phyloP scores from a whole-genome alignment of 2,113 vertebrate genomes.

The Scytalopus superciliaris region DNA sequence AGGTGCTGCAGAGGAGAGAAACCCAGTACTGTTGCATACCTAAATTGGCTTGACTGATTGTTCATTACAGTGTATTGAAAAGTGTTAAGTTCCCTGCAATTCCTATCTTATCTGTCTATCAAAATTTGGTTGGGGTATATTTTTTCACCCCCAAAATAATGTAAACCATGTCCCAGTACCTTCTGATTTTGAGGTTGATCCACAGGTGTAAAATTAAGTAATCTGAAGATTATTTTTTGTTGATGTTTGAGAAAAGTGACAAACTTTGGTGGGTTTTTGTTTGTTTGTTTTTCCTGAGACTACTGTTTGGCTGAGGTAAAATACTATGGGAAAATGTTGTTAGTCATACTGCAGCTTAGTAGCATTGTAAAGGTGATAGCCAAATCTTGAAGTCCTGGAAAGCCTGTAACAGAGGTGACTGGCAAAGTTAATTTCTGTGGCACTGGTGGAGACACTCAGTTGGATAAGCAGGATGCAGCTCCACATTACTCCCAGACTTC shows the following conservation, averaged over 20 bases:
- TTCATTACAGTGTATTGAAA: background rate
- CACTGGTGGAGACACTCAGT: background rate
- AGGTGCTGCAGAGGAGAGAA: slow-evolving; percentile 44
- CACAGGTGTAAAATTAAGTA: background rate
- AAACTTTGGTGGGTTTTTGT: background rate
- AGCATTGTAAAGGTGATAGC: background rate
- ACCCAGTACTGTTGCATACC: slow-evolving; percentile 28
- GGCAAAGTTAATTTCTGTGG: background rate
- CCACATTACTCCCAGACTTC: background rate
- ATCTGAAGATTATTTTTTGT: background rate
- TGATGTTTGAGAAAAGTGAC: background rate
- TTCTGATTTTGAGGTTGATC: background rate
- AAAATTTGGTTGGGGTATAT: background rate
- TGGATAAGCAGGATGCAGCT: background rate
- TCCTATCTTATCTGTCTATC: background rate
- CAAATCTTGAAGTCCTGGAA: background rate
- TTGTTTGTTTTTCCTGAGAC: background rate
- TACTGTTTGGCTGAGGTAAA: background rate
- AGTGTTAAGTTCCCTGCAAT: background rate
- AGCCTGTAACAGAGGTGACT: background rate
- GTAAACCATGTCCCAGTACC: background rate
- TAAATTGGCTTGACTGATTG: background rate
- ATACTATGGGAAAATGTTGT: background rate
- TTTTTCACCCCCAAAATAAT: background rate
- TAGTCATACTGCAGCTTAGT: background rate